phyloP scores from a whole-genome alignment of 2,888 invertebrate species.

The Dermolepida albohirtum region DNA sequence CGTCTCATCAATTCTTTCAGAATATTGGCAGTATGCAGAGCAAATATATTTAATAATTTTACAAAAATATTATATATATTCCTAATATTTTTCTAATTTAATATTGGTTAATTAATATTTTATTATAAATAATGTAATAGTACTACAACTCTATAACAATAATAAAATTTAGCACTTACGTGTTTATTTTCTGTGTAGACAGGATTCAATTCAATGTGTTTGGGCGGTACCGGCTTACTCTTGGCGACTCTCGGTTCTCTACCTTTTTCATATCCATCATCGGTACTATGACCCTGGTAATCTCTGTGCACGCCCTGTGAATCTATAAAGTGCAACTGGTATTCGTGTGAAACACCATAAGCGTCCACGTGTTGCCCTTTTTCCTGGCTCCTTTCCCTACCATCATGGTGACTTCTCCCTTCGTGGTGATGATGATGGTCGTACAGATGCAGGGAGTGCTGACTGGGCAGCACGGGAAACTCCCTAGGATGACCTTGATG shows the following conservation, averaged over 20 bases:
- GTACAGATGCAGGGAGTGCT: conserved; percentile 48
- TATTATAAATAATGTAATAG: neutral
- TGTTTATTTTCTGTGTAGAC: conserved; percentile 61
- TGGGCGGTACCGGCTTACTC: conserved; percentile 59
- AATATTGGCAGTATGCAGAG: too few species aligned
- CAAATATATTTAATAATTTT: too few species aligned
- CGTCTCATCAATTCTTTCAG: too few species aligned
- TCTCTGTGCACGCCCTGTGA: conserved; percentile 62
- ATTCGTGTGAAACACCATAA: conserved; percentile 61
- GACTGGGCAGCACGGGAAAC: conserved; percentile 59
- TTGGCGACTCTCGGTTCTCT: conserved; percentile 46
- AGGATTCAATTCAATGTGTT: conserved; percentile 61
- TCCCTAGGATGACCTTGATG: conserved; percentile 56
- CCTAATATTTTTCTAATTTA: too few species aligned
- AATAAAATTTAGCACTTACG: conserved; percentile 55
- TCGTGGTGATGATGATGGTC: conserved; percentile 52
- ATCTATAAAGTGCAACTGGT: conserved; percentile 63
- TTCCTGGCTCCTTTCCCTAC: conserved; percentile 53
- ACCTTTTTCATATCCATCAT: conserved; percentile 49
- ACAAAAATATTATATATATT: too few species aligned
- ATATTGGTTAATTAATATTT: neutral
- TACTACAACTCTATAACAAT: neutral
- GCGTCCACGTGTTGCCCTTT: conserved; percentile 61
- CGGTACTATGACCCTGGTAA: conserved; percentile 60
- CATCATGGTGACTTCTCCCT: conserved; percentile 43